These are phyloP conservation scores for Eurois occulta DNA, from an alignment of 2,888 invertebrate species.

Conservation along the genomic window DNA sequence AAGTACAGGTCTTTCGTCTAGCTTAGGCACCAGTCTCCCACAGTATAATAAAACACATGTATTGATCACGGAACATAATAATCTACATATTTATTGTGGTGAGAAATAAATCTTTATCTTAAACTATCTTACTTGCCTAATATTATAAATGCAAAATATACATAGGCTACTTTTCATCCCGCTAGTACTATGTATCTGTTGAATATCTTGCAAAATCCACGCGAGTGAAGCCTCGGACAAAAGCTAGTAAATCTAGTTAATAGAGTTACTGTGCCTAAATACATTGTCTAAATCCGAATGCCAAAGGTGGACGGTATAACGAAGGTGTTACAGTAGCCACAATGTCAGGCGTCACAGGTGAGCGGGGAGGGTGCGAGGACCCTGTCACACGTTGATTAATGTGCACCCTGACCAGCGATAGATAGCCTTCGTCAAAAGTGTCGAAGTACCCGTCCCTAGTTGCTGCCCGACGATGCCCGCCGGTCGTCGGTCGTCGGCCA, in stretches of 20 bases:
- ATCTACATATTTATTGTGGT: no score
- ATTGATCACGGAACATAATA: no score
- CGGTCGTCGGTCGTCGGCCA: slow-evolving; percentile 15
- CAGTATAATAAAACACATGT: no score
- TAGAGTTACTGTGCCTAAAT: neutral
- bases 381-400: slow-evolving; percentile 74
- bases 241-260: neutral
- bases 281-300: slow-evolving; percentile 27
- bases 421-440: slow-evolving; percentile 73
- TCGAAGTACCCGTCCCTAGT: slow-evolving; percentile 51
- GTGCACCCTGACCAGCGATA: slow-evolving; percentile 66
- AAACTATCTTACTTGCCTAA: no score
- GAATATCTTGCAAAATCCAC: neutral
- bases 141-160: no score
- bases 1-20: no score
- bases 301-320: slow-evolving; percentile 41
- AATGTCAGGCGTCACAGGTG: slow-evolving; percentile 54
- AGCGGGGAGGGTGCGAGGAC: slow-evolving; percentile 56
- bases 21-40: no score
- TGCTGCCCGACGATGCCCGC: slow-evolving; percentile 23
- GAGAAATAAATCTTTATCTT: no score
- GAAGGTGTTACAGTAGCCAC: slow-evolving; percentile 53
- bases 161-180: neutral
- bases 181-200: neutral
- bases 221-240: neutral